Evolutionary conservation across 1,140 invertebrate genomes (phyloP), one percentile per base, ranked within the genome.

Genomic region (Batillaria attramentaria): DNA sequence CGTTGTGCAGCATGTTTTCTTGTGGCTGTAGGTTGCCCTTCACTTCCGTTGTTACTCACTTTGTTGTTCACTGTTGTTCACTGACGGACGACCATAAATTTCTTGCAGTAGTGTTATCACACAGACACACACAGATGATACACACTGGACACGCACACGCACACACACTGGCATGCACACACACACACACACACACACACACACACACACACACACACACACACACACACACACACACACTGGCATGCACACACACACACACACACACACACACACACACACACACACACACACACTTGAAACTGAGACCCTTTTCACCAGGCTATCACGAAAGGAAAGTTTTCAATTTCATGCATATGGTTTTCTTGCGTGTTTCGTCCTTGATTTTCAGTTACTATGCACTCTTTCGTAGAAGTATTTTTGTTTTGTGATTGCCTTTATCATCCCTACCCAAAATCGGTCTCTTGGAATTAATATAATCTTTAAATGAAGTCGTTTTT

Each of bases 201-300:
- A 62, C 57, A 62, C 57, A 62, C 57, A 62, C 57, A 62, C 57
- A 62, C 57, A 62, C 57, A 3, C 57, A 62, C 57, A 62, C 57
- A 62, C 57, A n/a, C 16, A 18, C n/a, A n/a, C n/a, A 50, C 46
- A 50, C 46, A 50, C 10, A 50, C 46, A 50, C 10, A 50, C 46
- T 13, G 46, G 24, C 46, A 50, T 24, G 24, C 46, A 50, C 46
- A 50, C 46, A 50, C 46, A 50, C 46, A 50, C 46, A 50, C 46
- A 50, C 24, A 24, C 46, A 50, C 10, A 8, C 10, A 8, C 10
- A 24, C 46, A 24, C 46, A 50, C 10, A 8, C 46, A 50, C 46
- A 13, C 10, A 8, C 46, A 24, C 46, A 24, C 46, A 24, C 46
- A 24, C 10, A 50, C 46, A 8, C 46, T 10, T 50, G 10, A 50